Evolutionary conservation across 2,797 vertebrate species (phyloP), one percentile per base, ranked within the genome.

Genomic region (Enteromius treurensis): DNA sequence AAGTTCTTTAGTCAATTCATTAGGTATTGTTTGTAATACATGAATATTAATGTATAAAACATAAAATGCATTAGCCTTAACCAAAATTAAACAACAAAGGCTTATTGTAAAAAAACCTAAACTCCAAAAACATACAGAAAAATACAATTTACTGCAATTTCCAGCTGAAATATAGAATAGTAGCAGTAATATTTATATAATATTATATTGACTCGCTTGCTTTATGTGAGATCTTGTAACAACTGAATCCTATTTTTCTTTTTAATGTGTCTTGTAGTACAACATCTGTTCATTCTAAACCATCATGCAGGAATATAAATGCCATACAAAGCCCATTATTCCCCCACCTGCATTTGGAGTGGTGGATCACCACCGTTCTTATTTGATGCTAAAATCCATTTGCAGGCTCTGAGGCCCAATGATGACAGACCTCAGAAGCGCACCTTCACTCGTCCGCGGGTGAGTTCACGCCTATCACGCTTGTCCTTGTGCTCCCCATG

Each of bases 311-410:
- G 3, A 23, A 19, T 62, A 37, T 62, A 64, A 73, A 58, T 49
- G 23, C 14, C 40, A 58, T 8, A 60, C 19, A 70, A 40, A 70
- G 51, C 11, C 65, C 65, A 83, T 83, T 70, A 60, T 83, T 70
- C 37, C 74, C n/a, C 64, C 47, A 47, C 37, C 65, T 77, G 81
- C 23, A 47, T 81, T 29, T 23, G 42, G 26, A 49, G 79, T 64
- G 79, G 69, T 62, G 55, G 13, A 47, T 62, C 40, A 21, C 26
- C 42, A 49, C 5, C 17, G 9, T 65, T 62, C 53, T 62, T 83
- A 62, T 78, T 64, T 62, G 55, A 71, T 29, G 32, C 73, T 68
- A 75, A 49, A 55, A 68, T 79, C 70, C 84, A 82, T 85, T 85
- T 79, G 68, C 55, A 79, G 77, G 42, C 34, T 40, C n/a, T 15